Conservation (phyloP, 2,888 invertebrate genomes). For the Drosophila mimetica region DNA sequence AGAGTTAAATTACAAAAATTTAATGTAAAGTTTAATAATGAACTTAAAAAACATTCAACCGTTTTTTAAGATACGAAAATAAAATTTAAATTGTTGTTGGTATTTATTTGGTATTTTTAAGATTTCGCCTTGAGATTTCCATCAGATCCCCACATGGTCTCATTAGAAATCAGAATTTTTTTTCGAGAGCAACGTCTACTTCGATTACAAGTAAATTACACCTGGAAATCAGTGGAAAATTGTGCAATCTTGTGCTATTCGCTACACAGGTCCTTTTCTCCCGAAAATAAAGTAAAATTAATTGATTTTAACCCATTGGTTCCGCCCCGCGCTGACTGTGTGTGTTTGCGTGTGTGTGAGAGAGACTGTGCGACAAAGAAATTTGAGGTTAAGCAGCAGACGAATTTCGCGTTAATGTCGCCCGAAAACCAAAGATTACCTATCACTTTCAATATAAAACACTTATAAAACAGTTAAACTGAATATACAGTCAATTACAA, state of each 20-base stretch:
- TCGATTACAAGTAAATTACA: slow-evolving; percentile 2
- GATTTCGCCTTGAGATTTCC: too few species aligned
- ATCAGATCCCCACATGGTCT: too few species aligned
- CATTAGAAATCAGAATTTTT: too few species aligned
- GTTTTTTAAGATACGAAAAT: too few species aligned
- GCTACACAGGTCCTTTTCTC: neutral
- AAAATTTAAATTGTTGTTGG: too few species aligned
- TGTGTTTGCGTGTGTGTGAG: slow-evolving; percentile 14
- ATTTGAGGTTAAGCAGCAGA: slow-evolving; percentile 73
- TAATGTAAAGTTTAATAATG: too few species aligned
- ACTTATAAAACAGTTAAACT: slow-evolving; percentile 39
- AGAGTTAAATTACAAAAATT: too few species aligned
- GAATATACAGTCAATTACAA: slow-evolving; percentile 5
- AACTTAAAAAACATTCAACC: too few species aligned
- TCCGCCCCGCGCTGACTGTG: slow-evolving; percentile 13
- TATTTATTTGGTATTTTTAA: too few species aligned
- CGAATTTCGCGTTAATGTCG: slow-evolving; percentile 64
- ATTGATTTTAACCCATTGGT: slow-evolving; percentile 8
- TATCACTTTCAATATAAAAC: slow-evolving; percentile 51
- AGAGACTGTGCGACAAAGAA: slow-evolving; percentile 34
- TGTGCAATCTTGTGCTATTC: slow-evolving; percentile 19
- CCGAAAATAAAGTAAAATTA: slow-evolving; percentile 3
- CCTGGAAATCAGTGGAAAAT: slow-evolving; percentile 11
- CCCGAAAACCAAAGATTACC: slow-evolving; percentile 33
- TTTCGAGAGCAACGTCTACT: slow-evolving; percentile 1